Evolutionary conservation across 1,140 invertebrate species (phyloP).

Genomic region (Dendrolimus punctatus): DNA sequence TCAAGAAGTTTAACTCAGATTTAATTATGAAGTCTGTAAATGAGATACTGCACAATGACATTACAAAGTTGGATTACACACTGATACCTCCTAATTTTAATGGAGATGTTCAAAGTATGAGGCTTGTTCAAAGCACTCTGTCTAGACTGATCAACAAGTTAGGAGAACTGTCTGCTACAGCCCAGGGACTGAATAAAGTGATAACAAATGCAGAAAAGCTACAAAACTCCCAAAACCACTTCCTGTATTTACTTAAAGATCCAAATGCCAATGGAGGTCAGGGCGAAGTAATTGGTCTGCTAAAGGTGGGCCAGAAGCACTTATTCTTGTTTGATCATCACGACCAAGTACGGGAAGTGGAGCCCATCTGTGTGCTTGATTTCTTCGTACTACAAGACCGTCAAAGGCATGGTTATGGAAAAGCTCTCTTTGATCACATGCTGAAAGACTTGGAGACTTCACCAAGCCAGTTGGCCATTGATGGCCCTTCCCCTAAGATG

Average conservation of each 20-base stretch:
- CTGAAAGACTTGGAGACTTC: constrained; percentile 78
- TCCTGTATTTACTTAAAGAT: constrained; percentile 80
- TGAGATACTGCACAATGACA: constrained; percentile 31
- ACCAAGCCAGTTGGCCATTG: constrained; percentile 87
- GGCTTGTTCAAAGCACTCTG: constrained; percentile 76
- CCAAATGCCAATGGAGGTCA: constrained; percentile 68
- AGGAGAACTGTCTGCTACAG: constrained; percentile 80
- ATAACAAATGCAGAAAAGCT: constrained; percentile 81
- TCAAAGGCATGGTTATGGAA: constrained; percentile 86
- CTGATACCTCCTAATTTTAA: constrained; percentile 31
- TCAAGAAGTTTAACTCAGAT: no score
- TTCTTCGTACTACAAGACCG: constrained; percentile 88
- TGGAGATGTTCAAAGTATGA: constrained; percentile 44
- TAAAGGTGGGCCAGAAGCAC: constrained; percentile 89
- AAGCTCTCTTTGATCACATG: constrained; percentile 86
- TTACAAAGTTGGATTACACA: constrained; percentile 37
- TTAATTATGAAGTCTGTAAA: constrained; percentile 26
- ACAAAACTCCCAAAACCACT: constrained; percentile 77
- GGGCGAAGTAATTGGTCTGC: constrained; percentile 82
- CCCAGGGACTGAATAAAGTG: constrained; percentile 81
- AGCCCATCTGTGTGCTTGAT: constrained; percentile 87
- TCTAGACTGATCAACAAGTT: constrained; percentile 78
- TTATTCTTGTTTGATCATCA: constrained; percentile 86
- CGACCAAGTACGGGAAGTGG: constrained; percentile 79
- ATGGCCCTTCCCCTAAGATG: constrained; percentile 91